These are phyloP conservation scores for Hartigia nigra DNA, from an alignment of 2,888 invertebrate genomes.

Conservation along the genomic window DNA sequence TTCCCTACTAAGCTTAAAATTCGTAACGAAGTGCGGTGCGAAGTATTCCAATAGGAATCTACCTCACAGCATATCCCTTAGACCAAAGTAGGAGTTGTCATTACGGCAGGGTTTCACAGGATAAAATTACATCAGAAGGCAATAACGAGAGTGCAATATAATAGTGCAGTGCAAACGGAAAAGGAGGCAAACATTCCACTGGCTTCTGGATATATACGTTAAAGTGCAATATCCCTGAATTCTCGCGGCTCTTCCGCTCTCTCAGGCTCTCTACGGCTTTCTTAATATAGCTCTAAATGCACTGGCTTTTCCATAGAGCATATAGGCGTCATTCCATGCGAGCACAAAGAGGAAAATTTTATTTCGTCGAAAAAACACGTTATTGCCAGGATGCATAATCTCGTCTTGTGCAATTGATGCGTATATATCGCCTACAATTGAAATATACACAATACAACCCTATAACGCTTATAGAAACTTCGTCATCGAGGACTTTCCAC, in stretches of 20 bases:
- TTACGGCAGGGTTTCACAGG: constrained; percentile 19
- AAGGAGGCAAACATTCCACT: constrained; percentile 25
- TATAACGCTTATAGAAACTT: not conserved
- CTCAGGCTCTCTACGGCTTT: constrained; percentile 9
- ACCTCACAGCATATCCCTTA: not conserved
- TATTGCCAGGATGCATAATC: not conserved
- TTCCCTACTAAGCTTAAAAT: not conserved
- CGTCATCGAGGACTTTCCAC: not conserved
- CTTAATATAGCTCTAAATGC: not conserved
- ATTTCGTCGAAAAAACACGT: not conserved
- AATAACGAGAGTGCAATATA: constrained; percentile 51
- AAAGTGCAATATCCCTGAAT: constrained; percentile 51
- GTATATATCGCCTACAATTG: not conserved
- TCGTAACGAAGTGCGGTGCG: not conserved
- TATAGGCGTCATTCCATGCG: not conserved
- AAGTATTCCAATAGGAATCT: not conserved
- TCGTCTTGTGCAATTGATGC: not conserved
- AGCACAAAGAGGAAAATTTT: not conserved
- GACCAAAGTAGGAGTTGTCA: not conserved
- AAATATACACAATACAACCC: not conserved
- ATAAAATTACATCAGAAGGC: constrained; percentile 51
- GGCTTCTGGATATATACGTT: constrained; percentile 35
- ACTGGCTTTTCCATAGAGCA: not conserved
- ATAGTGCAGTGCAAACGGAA: constrained; percentile 41
- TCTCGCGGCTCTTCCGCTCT: constrained; percentile 20